These are phyloP conservation scores for Pseudopleuronectes americanus DNA, from an alignment of 2,797 vertebrate genomes.

Conservation along the genomic window DNA sequence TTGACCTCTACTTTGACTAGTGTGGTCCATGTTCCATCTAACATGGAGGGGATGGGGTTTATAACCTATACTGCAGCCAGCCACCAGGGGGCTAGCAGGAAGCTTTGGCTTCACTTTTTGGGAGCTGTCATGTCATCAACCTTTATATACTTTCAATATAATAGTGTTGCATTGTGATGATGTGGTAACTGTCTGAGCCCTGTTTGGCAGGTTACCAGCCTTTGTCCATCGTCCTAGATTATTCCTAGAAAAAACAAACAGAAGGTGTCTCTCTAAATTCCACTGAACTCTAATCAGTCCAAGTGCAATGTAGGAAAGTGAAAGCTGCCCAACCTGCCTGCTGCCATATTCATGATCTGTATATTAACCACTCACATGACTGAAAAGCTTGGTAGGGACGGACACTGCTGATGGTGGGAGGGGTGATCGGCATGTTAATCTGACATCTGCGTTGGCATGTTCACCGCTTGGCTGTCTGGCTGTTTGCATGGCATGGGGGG, in stretches of 20 bases:
- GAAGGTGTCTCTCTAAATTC: not conserved
- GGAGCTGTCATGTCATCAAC: no score
- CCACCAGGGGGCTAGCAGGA: no score
- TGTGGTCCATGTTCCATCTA: no score
- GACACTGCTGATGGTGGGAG: constrained; percentile 37
- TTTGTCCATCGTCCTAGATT: not conserved
- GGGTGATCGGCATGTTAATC: constrained; percentile 42
- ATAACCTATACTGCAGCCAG: not conserved
- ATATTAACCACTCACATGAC: constrained; percentile 10
- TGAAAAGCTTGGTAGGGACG: constrained; percentile 7
- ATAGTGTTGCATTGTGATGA: not conserved
- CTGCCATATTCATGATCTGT: not conserved
- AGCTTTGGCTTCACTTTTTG: no score
- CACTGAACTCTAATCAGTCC: no score
- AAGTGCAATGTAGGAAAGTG: not conserved
- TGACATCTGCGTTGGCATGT: constrained; percentile 47
- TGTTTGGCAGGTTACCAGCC: not conserved
- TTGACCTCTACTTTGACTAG: no score
- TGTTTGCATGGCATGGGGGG: constrained; percentile 50
- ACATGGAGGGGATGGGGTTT: no score
- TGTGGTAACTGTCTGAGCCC: not conserved
- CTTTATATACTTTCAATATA: no score
- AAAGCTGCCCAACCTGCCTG: not conserved
- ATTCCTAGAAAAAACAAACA: not conserved
- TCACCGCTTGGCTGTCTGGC: constrained; percentile 10